A percentile compares a stretch with the other conserved stretches of the same genome.
phyloP scores from a whole-genome alignment of 2,113 vertebrate species.

The Lycocorax pyrrhopterus region DNA sequence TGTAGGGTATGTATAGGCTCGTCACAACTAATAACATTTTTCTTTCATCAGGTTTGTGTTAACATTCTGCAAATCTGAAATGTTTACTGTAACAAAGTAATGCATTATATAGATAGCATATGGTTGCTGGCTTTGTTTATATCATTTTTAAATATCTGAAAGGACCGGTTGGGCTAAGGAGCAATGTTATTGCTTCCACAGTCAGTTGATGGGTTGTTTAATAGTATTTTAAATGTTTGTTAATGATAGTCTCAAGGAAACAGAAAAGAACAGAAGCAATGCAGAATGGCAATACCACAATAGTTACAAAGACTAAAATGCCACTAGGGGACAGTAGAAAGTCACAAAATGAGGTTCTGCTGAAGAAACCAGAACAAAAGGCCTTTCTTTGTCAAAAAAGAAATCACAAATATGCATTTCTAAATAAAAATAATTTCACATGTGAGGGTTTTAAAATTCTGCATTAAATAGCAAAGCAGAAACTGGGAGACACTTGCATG shows the following conservation, averaged over 20 bases:
- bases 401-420: conserved; percentile 53
- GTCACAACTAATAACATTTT: conserved; percentile 87
- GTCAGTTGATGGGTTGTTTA: conserved; percentile 76
- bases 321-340: conserved; percentile 99
- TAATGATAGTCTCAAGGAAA: conserved; percentile 82
- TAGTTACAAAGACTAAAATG: conserved; percentile 73
- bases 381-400: conserved; percentile 84
- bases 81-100: conserved; percentile 83
- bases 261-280: conserved; percentile 65
- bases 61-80: conserved; percentile 84
- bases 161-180: conserved; percentile 80
- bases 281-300: conserved; percentile 61
- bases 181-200: conserved; percentile 73
- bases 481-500: conserved; percentile 44
- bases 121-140: conserved; percentile 86
- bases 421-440: conserved; percentile 65
- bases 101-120: conserved; percentile 81
- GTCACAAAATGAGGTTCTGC: conserved; percentile 84
- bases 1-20: conserved; percentile 78
- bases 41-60: conserved; percentile 82
- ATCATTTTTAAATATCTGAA: conserved; percentile 77
- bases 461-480: conserved; percentile 32
- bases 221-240: conserved; percentile 89
- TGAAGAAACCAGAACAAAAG: conserved; percentile 92
- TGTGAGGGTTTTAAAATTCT: conserved; percentile 50